Base-by-base conservation (phyloP, 2,113 vertebrate species). In the Phaethornis superciliosus region DNA sequence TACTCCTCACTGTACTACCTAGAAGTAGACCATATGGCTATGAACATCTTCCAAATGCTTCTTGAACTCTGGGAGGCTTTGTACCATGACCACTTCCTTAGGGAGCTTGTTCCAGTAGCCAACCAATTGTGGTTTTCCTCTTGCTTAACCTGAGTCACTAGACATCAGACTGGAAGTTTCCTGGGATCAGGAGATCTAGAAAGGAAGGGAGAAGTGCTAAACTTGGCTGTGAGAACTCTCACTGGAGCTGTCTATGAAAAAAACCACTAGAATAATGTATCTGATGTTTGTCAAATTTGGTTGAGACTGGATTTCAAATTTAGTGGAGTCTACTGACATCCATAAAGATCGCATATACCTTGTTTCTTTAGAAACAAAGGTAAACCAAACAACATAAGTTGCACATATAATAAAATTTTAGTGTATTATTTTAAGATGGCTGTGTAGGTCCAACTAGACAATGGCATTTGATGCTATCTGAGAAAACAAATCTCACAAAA, bases 111-210 rank as follows among this genome's bases (percentile, higher is more conserved):
- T 65, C 22, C 26, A 58, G 42, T 33, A 22, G 71, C 14, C 2
- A 2, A 5, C 3, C 2, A 65, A 2, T 16, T 4, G 8, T 28
- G 6, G n/a, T 37, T n/a, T 20, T 77, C 4, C 17, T 81, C 1
- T 55, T 81, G 26, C 6, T 75, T 70, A 47, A 44, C 12, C 23
- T 58, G 26, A 3, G 28, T 65, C 17, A 21, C 23, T 54, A 52
- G 33, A 46, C n/a, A 37, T 6, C 32, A 17, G 26, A 42, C 15
- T 60, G 15, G 21, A 77, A 55, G 2, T 33, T 81, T 81, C 6
- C 30, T 54, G 21, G 10, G 17, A 65, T 35, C 19, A 70, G 17
- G 35, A 78, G 27, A 51, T 16, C 6, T 37, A 35, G 32, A 63
- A 75, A 24, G 18, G 54, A 68, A 72, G 26, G n/a, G 23, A 59